Evolutionary conservation across 2,888 invertebrate species (phyloP), one percentile per base, ranked within the genome.

Genomic region (Steromphala cineraria): DNA sequence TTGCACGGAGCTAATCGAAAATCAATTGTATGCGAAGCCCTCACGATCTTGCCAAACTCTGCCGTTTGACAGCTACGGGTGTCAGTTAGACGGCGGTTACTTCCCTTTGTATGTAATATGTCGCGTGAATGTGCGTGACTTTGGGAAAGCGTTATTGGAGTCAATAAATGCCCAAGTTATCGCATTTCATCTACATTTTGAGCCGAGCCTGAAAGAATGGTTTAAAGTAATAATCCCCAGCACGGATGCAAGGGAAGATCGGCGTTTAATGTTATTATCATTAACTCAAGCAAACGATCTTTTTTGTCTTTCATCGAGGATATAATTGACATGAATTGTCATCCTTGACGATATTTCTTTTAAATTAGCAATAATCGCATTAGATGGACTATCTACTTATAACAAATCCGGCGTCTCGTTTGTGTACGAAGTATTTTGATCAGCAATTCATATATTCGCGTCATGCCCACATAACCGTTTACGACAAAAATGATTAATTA

Each of bases 1-100:
- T 36, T 31, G 71, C 71, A 71, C 71, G 71, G 36, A 71, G 71
- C 40, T 71, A 71, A 71, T 71, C 71, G 71, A 71, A 71, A 71
- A 71, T 71, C 71, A 71, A 71, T 71, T 36, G 71, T 13, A 71
- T n/a, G 40, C 71, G 31, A 31, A 36, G 17, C 71, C 71, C 71
- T 40, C 40, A 36, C 71, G 71, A 71, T 71, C 71, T 71, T 19
- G 71, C 36, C 71, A 36, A 71, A 71, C 71, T 71, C 36, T 31
- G 31, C 19, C 40, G 19, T 19, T 71, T 71, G 28, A 36, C 31
- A 40, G 36, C 71, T 36, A 71, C 4, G 3, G 31, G 31, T 5
- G 19, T 71, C 5, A 5, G 0, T 36, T 24, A 5, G 8, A 31
- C 36, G 15, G 71, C 71, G 1, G 71, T 71, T 71, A 36, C 36